Base-by-base conservation (phyloP, 2,113 vertebrate species). In the Pteruthius melanotis region DNA sequence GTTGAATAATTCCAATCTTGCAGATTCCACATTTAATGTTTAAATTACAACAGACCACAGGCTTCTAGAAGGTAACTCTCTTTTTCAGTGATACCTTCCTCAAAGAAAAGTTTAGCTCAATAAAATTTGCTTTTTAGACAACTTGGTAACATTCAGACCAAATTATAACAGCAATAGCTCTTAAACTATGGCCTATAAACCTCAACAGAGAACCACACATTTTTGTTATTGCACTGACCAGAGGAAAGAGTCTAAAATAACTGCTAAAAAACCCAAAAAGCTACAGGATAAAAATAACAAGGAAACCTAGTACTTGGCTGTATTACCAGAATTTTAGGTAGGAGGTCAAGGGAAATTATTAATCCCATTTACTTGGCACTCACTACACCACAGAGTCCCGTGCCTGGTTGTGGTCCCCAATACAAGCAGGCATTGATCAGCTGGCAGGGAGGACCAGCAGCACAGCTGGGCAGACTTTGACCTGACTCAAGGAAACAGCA, bases 161-260 rank as follows among this genome's bases (percentile, higher is more conserved):
- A 90, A 77, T 37, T 83, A 13, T 47, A 77, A 81, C 56, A 92
- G 68, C 54, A 83, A 70, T 4, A 86, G 68, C 68, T 83, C 69
- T 83, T 88, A 16, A 93, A 93, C 86, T 81, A 24, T 21, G 68
- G 52, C 68, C 89, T 66, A 90, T 26, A 93, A 94, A 87, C 57
- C 82, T 91, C 78, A 88, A 60, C 33, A 78, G 61, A 87, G 54
- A 91, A 4, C 30, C 23, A 81, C 70, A 40, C 85, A 69, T 61
- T 90, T 87, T 64, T 91, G 63, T 47, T 50, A 85, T 40, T 79
- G 61, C 31, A 40, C 44, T 91, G 75, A 85, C 71, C 75, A 64
- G 59, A 91, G 78, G 82, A 93, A 91, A 72, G 31, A 76, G 74
- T 49, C 85, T 71, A 89, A 97, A 95, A 91, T 93, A 96, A 90